Base-by-base conservation (phyloP, 2,888 invertebrate species). In the Euproctis similis region DNA sequence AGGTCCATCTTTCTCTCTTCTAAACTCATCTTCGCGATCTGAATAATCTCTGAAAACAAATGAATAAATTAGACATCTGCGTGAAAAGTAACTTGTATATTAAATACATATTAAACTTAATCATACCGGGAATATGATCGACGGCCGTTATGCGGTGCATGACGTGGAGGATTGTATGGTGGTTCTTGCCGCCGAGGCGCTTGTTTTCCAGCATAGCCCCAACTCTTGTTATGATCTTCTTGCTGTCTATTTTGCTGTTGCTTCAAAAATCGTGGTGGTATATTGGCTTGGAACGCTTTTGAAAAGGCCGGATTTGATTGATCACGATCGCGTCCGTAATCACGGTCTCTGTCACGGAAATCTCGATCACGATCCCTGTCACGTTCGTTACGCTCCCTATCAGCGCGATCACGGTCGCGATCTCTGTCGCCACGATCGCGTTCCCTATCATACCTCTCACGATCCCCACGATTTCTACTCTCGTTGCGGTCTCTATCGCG, bases 261-360 rank as follows among this genome's bases (percentile, higher is more conserved):
- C 53, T 92, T 92, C 53, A 91, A 89, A 71, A 95, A 94, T 34
- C 96, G 87, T 8, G 96, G 96, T 29, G 96, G 95, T 57, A 96
- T 87, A 74, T 94, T 92, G 27, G 88, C 90, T 69, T 93, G 93
- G 73, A 93, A 94, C 43, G 90, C 89, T 53, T 91, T 88, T 4
- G 91, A 90, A 63, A 91, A 93, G 13, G 86, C 86, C 1, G 88
- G 85, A 46, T 88, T 89, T 28, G 82, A 71, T 46, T 87, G 87
- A 29, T 87, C 80, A 14, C 80, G 73, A 21, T 86, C 86, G 16
- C 85, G 71, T 14, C 63, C 71, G 25, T 66, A 64, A 24, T 72
- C 72, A 13, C 73, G 70, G 18, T 73, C 74, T 19, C 67, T 42
- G 16, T 69, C 69, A 35, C 69, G 53, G 31, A 59, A 62, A 24